Evolutionary conservation across 2,888 invertebrate genomes (phyloP).

Genomic region (Drosophila ustulata): DNA sequence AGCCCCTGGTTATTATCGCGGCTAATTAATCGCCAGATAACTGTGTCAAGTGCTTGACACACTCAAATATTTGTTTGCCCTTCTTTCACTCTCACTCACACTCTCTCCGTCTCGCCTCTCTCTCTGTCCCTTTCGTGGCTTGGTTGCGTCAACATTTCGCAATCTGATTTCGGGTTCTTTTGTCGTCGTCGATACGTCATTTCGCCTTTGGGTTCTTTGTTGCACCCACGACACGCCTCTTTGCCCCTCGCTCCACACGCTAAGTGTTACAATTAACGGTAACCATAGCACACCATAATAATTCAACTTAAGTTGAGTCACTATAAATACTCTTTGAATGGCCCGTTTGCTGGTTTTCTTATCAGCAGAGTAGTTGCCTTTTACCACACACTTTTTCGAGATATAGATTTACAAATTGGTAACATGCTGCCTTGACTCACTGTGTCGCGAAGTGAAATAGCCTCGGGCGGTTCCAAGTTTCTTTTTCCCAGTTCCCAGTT

Average conservation of each 20-base stretch:
- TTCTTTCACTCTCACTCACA: conserved; percentile 22
- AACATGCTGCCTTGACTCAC: conserved; percentile 13
- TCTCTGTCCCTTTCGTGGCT: background rate
- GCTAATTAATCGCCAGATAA: conserved; percentile 50
- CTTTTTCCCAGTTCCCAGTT: background rate
- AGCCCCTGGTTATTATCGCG: conserved; percentile 23
- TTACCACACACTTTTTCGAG: background rate
- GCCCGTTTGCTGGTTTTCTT: conserved; percentile 13
- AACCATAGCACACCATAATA: conserved; percentile 6
- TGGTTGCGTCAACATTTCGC: conserved; percentile 54
- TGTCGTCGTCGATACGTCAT: conserved; percentile 52
- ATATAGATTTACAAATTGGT: conserved; percentile 23
- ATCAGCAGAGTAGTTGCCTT: conserved; percentile 9
- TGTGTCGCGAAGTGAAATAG: conserved; percentile 5
- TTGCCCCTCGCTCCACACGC: background rate
- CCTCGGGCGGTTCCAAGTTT: conserved; percentile 6
- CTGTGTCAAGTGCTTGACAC: conserved; percentile 56
- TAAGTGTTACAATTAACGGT: conserved; percentile 13
- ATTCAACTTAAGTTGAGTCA: conserved; percentile 35
- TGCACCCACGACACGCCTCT: conserved; percentile 1
- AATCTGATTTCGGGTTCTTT: conserved; percentile 40
- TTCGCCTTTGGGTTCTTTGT: conserved; percentile 21
- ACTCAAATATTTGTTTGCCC: conserved; percentile 54
- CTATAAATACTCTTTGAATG: conserved; percentile 5
- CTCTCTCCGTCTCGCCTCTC: background rate